Evolutionary conservation across 2,888 invertebrate species (phyloP), one percentile per base, ranked within the genome.

Genomic region (Mimachlamys varia): DNA sequence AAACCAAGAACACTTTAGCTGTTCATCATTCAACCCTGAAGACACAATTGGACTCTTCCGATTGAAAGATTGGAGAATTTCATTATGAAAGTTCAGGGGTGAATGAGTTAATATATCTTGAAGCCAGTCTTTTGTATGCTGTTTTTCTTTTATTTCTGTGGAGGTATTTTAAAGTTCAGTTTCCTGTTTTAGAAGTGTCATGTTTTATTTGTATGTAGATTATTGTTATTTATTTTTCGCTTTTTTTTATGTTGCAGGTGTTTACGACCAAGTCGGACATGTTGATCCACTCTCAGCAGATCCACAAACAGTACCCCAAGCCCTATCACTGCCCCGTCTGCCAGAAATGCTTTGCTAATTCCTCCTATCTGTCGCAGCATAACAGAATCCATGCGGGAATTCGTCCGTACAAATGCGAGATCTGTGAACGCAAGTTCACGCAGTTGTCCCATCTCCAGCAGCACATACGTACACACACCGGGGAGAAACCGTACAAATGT

Each of bases 311-410:
- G 95, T 99, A 99, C 97, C 99, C 99, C 94, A 99, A 99, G 97
- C 99, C 99, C 89, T 99, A 99, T 98, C 99, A 99, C 97, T 99
- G 99, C 97, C 98, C 99, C 93, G 99, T 99, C 97, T 99, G 99
- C 97, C 98, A 99, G 95, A 99, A 99, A 97, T 99, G 99, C 95
- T 99, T 99, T 97, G 99, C 99, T 96, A 99, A 99, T 98, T 99
- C 99, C 95, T 99, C 99, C 96, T 99, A 99, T 98, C 98, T 99
- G 96, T 99, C 99, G 92, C 99, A 99, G 97, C 99, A 99, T 97
- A 99, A 99, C 95, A 98, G 99, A 96, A 99, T 99, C 97, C 99
- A 99, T 97, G 98, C 99, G 95, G 99, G 99, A 96, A 99, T 99
- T 97, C 99, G 99, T 97, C 99, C 99, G 90, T 99, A 99, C 97